phyloP scores from a whole-genome alignment of 2,888 invertebrate species.

The Crocallis elinguaria region DNA sequence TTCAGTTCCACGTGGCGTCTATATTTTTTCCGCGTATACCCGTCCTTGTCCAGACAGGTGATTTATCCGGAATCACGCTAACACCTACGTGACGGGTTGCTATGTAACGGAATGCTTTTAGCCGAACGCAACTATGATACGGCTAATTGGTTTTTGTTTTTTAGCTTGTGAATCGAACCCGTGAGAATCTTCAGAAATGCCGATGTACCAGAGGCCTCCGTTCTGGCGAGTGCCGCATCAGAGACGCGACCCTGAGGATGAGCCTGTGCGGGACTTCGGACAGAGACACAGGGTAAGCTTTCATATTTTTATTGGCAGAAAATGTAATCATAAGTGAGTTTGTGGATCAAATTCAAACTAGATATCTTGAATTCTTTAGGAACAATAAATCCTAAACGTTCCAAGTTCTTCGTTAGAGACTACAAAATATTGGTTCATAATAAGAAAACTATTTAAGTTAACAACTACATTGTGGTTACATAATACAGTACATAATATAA shows the following conservation, averaged over 20 bases:
- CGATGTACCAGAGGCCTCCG: conserved; percentile 85
- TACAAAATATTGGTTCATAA: no score
- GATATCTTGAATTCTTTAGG: no score
- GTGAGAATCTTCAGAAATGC: conserved; percentile 62
- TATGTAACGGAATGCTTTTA: conserved; percentile 32
- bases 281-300: conserved; percentile 56
- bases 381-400: no score
- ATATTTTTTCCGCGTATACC: conserved; percentile 43
- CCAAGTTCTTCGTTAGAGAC: no score
- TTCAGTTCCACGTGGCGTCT: conserved; percentile 47
- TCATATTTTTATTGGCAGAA: neutral
- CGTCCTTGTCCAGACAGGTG: conserved; percentile 58
- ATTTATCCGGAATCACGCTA: conserved; percentile 65
- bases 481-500: no score
- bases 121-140: conserved; percentile 23
- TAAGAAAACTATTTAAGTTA: no score
- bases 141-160: conserved; percentile 40
- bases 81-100: conserved; percentile 54
- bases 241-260: conserved; percentile 74
- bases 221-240: conserved; percentile 85
- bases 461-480: no score
- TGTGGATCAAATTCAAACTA: no score
- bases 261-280: conserved; percentile 56
- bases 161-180: conserved; percentile 39
- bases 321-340: neutral